Evolutionary conservation across 2,113 vertebrate genomes (phyloP), one percentile per base, ranked within the genome.

Genomic region (Marcusenius ussheri): DNA sequence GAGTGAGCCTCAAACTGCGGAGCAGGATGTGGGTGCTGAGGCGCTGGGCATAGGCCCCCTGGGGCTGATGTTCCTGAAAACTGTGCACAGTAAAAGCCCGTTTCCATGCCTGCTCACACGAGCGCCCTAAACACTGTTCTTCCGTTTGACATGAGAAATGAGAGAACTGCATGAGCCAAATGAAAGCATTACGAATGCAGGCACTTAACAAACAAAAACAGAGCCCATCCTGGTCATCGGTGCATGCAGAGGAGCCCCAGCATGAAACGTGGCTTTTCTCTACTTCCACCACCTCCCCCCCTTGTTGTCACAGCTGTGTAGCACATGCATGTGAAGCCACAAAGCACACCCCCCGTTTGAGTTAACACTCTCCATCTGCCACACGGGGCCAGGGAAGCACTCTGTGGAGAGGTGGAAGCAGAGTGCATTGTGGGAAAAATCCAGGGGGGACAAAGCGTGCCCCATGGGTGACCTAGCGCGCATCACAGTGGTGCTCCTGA

Each of bases 291-390:
- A 1, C 62, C n/a, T 0, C 62, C 10, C 9, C 62, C 10, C 24
- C 58, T 31, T 31, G 27, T 70, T 70, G 27, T 50, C 27, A 46
- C 90, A 90, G 86, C 90, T 90, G 90, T 80, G 62, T 35, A 45
- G 47, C 90, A 90, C 58, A 27, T 90, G 90, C 45, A 86, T 77
- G 15, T 27, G 39, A 51, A 87, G 27, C 84, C 27, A 39, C 74
- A 56, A 21, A 21, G 17, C 27, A 58, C 27, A n/a, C 11, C 42
- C 45, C 83, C 53, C 42, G 13, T 87, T 87, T 70, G 83, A 46
- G 42, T 80, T 46, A 90, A 90, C 77, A 47, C 53, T 35, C 50
- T 62, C 50, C 80, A 84, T 39, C 50, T 90, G 51, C 27, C 83
- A 85, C 9, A 10, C 5, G 11, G 21, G 47, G 21, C 45, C 27